These are phyloP conservation scores for Dendroctonus ponderosae DNA, from an alignment of 1,140 invertebrate species.

Conservation along the genomic window DNA sequence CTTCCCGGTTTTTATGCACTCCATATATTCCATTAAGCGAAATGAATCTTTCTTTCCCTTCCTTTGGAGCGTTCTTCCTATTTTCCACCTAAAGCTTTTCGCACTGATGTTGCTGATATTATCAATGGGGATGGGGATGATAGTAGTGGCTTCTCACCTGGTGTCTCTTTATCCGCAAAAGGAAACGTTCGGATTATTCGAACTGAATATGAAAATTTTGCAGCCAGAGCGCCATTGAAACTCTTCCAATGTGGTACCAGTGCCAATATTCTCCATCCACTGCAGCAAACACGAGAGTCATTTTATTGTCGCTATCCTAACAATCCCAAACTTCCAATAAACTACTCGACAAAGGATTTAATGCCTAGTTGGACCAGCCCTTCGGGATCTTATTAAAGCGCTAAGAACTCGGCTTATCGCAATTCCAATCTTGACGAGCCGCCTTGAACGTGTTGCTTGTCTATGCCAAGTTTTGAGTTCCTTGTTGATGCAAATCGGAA, in stretches of 20 bases:
- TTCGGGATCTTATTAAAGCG: slow-evolving; percentile 24
- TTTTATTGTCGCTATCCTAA: slow-evolving; percentile 14
- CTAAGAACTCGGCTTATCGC: slow-evolving; percentile 20
- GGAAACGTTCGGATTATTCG: too few species aligned
- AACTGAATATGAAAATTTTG: too few species aligned
- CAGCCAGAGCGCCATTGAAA: too few species aligned
- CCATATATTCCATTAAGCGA: slow-evolving; percentile 40
- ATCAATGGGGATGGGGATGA: slow-evolving; percentile 39
- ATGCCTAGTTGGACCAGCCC: slow-evolving; percentile 16
- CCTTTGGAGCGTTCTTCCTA: slow-evolving; percentile 31
- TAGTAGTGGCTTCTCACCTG: slow-evolving; percentile 31
- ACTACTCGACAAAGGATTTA: slow-evolving; percentile 26
- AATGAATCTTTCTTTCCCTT: slow-evolving; percentile 36
- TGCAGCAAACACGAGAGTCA: not conserved
- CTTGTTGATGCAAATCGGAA: slow-evolving; percentile 18
- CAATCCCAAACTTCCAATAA: slow-evolving; percentile 29
- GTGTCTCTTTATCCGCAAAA: not conserved
- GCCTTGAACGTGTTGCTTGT: slow-evolving; percentile 29
- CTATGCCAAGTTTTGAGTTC: slow-evolving; percentile 15
- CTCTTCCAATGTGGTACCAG: too few species aligned
- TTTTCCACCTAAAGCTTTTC: slow-evolving; percentile 39
- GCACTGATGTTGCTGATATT: slow-evolving; percentile 31
- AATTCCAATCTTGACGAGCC: slow-evolving; percentile 27
- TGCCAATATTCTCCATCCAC: too few species aligned
- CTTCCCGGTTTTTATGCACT: slow-evolving; percentile 36